Conservation (phyloP, 2,113 vertebrate species). For the Monopterus albus region DNA sequence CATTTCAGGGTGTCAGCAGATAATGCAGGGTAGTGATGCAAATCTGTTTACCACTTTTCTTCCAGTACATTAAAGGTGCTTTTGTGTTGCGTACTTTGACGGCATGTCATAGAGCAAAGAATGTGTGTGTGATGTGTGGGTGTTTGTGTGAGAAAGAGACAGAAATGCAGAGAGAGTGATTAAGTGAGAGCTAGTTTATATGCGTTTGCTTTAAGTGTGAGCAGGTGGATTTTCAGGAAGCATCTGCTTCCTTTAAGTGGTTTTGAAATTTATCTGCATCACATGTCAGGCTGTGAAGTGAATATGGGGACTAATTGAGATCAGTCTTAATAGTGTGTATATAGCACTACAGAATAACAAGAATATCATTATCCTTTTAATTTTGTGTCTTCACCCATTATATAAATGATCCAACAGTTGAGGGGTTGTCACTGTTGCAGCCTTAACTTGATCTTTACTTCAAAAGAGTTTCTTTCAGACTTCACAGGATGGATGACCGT, state of each 20-base stretch:
- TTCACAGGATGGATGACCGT: conserved; percentile 7
- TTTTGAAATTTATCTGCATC: conserved; percentile 54
- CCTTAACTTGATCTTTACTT: not conserved
- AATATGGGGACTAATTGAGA: conserved; percentile 36
- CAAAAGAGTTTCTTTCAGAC: not conserved
- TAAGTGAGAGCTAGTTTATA: conserved; percentile 64
- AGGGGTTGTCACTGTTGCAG: not conserved
- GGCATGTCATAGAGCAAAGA: conserved; percentile 71
- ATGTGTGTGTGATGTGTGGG: conserved; percentile 57
- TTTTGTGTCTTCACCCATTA: conserved; percentile 8
- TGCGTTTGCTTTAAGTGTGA: conserved; percentile 54
- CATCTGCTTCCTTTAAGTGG: conserved; percentile 38
- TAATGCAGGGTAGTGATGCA: conserved; percentile 82
- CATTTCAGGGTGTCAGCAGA: conserved; percentile 83
- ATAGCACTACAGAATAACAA: not conserved
- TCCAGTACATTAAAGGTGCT: conserved; percentile 78
- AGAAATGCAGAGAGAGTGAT: conserved; percentile 53
- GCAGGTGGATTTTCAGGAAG: conserved; percentile 55
- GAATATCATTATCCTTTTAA: conserved; percentile 27
- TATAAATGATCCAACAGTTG: not conserved
- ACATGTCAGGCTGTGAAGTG: conserved; percentile 36
- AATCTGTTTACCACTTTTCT: conserved; percentile 83
- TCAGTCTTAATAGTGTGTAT: conserved; percentile 34
- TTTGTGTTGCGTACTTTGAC: conserved; percentile 78
- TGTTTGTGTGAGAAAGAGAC: conserved; percentile 37